These are phyloP conservation scores for Styela clava DNA, from an alignment of 23 tunicate species.

Conservation along the genomic window DNA sequence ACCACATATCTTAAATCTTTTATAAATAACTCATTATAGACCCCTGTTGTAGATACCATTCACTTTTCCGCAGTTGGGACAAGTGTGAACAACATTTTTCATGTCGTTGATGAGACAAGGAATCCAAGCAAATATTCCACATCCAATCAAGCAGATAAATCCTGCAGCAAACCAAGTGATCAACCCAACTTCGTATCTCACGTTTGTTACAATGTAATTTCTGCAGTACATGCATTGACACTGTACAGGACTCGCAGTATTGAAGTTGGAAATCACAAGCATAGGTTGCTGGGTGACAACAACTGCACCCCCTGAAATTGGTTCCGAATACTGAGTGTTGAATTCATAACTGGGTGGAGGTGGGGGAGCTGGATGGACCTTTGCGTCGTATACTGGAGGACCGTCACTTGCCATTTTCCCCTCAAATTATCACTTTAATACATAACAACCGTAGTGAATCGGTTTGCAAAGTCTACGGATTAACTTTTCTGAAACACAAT, in stretches of 20 bases:
- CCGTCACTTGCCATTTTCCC: neutral
- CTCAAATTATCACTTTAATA: too few relatives aligned
- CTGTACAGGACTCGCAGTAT: neutral
- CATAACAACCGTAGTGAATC: too few relatives aligned
- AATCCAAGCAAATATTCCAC: neutral
- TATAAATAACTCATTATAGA: too few relatives aligned
- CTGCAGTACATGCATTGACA: neutral
- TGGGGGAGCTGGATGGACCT: neutral
- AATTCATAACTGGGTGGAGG: neutral
- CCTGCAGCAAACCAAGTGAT: neutral
- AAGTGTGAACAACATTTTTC: neutral
- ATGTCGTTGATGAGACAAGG: neutral
- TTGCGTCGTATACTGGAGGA: neutral
- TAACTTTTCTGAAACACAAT: too few relatives aligned
- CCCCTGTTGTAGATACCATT: neutral
- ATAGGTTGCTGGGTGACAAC: neutral
- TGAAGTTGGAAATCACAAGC: neutral
- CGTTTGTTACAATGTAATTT: neutral
- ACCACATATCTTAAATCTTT: too few relatives aligned
- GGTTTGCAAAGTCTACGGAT: too few relatives aligned
- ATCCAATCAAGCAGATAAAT: neutral
- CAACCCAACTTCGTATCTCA: neutral
- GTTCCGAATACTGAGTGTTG: neutral
- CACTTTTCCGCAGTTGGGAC: neutral
- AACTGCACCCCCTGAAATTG: neutral